Percentiles rank a stretch among this genome's conserved stretches.
Evolutionary conservation across 2,888 invertebrate species (phyloP).

Genomic region (Pseudanteris insignis): DNA sequence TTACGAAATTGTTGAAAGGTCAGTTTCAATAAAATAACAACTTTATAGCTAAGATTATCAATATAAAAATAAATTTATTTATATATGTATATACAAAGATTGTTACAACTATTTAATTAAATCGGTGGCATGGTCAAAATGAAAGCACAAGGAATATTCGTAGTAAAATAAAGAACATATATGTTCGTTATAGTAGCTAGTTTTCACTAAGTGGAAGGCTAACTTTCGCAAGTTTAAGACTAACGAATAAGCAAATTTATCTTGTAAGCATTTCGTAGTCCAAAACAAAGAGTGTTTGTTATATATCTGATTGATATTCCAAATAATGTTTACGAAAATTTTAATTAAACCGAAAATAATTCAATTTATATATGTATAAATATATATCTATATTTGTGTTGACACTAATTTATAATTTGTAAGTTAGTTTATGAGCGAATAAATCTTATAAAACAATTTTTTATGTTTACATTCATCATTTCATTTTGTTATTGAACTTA

Average conservation of each 20-base stretch:
- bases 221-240: conserved; percentile 36
- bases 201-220: conserved; percentile 41
- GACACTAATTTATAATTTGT: conserved; percentile 29
- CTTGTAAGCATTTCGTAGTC: conserved; percentile 39
- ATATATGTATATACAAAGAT: conserved; percentile 13
- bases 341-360: conserved; percentile 25
- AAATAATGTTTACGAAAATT: conserved; percentile 23
- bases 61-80: neutral
- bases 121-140: conserved; percentile 37
- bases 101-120: conserved; percentile 23
- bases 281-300: conserved; percentile 39
- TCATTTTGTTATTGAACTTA: too few species aligned
- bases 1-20: conserved; percentile 5
- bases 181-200: conserved; percentile 41
- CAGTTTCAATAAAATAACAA: neutral
- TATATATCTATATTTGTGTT: conserved; percentile 27
- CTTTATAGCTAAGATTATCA: neutral
- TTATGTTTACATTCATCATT: too few species aligned
- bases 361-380: conserved; percentile 22
- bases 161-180: conserved; percentile 41
- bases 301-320: conserved; percentile 40
- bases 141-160: conserved; percentile 38
- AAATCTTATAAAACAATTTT: conserved; percentile 3
- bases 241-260: conserved; percentile 41
- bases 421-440: conserved; percentile 21